Base-by-base conservation (phyloP, 1,140 invertebrate species). In the Phenacoccus solenopsis region DNA sequence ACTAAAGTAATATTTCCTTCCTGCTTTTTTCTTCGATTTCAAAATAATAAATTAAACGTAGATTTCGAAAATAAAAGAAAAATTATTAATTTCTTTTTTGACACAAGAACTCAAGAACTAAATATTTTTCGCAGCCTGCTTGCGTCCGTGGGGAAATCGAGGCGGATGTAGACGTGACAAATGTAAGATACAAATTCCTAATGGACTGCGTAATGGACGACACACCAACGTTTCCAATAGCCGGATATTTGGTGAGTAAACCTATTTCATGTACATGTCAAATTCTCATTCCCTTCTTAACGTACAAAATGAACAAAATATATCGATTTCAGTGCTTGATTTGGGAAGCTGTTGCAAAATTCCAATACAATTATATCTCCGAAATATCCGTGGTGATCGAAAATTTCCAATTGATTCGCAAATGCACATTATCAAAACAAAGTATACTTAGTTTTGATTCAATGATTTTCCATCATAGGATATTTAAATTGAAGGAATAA, bases 171-270 rank as follows among this genome's bases (percentile, higher is more conserved):
- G 71, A 71, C n/a, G 22, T 69, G 0, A 57, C 38, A 30, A 67
- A 25, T 0, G 68, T 35, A 16, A 25, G 9, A 1, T 71, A 69
- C 10, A 64, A 27, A 2, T 22, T 57, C 25, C 32, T 71, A 4
- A 71, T 25, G 13, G 57, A 68, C 0, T 69, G 28, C 3, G 61
- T 64, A 9, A 21, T 69, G 1, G 71, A 71, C 59, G 71, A 68
- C 13, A 28, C 32, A 0, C 28, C 68, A 68, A n/a, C 20, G 0
- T 59, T 71, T 13, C 71, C 71, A 4, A 59, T 69, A 16, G 49
- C 71, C 21, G 68, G 49, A 38, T 71, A 69, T n/a, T 32, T 71
- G 13, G 71, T 71, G 38, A 61, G 71, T 64, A 64, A 24, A 64
- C 22, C 32, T 38, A 27, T 24, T 64, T 20, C 3, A 64, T 27